These are phyloP conservation scores for Drosophila saltans DNA, from an alignment of 1,140 invertebrate species.

Conservation along the genomic window DNA sequence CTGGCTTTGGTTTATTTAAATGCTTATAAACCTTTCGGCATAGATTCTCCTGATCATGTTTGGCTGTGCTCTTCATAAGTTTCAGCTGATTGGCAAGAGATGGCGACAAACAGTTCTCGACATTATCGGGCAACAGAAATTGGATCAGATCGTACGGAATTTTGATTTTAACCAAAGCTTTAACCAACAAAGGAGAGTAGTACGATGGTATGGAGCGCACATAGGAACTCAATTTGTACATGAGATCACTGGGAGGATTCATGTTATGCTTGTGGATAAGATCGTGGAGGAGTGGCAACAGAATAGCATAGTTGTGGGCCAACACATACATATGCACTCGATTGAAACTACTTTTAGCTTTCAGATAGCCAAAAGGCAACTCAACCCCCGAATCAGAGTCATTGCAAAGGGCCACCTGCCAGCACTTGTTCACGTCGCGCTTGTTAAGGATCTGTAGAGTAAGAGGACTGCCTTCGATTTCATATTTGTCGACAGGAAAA, in stretches of 20 bases:
- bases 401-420: slow-evolving; percentile 91
- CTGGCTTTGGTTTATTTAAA: slow-evolving; percentile 84
- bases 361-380: slow-evolving; percentile 98
- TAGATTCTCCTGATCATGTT: slow-evolving; percentile 96
- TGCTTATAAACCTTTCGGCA: slow-evolving; percentile 86
- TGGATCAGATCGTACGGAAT: slow-evolving; percentile 91
- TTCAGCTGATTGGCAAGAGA: slow-evolving; percentile 97
- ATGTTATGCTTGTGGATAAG: slow-evolving; percentile 94
- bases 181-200: slow-evolving; percentile 94
- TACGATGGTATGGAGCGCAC: slow-evolving; percentile 97
- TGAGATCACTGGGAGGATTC: slow-evolving; percentile 95
- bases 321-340: slow-evolving; percentile 99
- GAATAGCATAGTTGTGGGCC: slow-evolving; percentile 99
- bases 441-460: slow-evolving; percentile 98
- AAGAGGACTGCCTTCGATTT: slow-evolving; percentile 97
- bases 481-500: slow-evolving; percentile 99
- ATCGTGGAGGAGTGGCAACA: slow-evolving; percentile 96
- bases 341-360: slow-evolving; percentile 96
- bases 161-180: slow-evolving; percentile 96
- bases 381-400: slow-evolving; percentile 75
- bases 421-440: slow-evolving; percentile 97
- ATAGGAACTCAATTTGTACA: slow-evolving; percentile 96
- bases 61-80: slow-evolving; percentile 97
- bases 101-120: slow-evolving; percentile 96
- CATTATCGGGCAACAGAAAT: slow-evolving; percentile 93